These are phyloP conservation scores for Mythimna vitellina DNA, from an alignment of 2,888 invertebrate species.

Conservation along the genomic window DNA sequence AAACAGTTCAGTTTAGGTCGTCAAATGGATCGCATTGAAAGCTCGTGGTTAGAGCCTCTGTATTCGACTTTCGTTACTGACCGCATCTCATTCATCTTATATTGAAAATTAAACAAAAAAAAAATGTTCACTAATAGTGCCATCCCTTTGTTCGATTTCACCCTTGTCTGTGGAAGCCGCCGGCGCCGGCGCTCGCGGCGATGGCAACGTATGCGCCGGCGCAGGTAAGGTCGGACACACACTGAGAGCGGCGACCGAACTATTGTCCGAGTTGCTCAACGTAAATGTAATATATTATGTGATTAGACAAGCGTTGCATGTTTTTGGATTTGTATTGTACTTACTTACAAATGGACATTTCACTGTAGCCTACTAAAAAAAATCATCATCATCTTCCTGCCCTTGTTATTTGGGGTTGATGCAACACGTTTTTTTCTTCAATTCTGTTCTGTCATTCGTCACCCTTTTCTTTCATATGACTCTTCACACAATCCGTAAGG, in stretches of 20 bases:
- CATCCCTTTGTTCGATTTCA: slow-evolving; percentile 66
- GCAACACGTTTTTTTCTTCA: too few species aligned
- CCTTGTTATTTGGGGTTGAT: too few species aligned
- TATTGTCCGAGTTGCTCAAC: slow-evolving; percentile 29
- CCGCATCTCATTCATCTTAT: slow-evolving; percentile 6
- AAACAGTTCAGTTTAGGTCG: too few species aligned
- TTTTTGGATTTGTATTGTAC: neutral
- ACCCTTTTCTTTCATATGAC: too few species aligned
- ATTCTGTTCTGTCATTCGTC: too few species aligned
- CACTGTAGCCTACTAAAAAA: neutral
- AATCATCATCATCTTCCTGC: too few species aligned
- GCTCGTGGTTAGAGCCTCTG: neutral
- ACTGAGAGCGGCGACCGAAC: slow-evolving; percentile 37
- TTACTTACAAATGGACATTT: neutral
- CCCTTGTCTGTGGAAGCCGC: slow-evolving; percentile 64
- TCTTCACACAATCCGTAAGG: too few species aligned
- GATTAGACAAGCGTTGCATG: slow-evolving; percentile 14
- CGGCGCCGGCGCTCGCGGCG: slow-evolving; percentile 81
- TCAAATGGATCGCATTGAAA: too few species aligned
- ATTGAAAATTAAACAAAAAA: slow-evolving; percentile 25
- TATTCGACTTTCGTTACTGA: neutral
- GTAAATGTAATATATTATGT: slow-evolving; percentile 1
- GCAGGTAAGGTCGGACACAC: slow-evolving; percentile 63
- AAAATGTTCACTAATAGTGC: slow-evolving; percentile 56
- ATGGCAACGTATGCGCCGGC: slow-evolving; percentile 49